A percentile compares a stretch with the other conserved stretches of the same genome.
phyloP scores from a whole-genome alignment of 2,888 invertebrate genomes.

The Choreutis nemorana region DNA sequence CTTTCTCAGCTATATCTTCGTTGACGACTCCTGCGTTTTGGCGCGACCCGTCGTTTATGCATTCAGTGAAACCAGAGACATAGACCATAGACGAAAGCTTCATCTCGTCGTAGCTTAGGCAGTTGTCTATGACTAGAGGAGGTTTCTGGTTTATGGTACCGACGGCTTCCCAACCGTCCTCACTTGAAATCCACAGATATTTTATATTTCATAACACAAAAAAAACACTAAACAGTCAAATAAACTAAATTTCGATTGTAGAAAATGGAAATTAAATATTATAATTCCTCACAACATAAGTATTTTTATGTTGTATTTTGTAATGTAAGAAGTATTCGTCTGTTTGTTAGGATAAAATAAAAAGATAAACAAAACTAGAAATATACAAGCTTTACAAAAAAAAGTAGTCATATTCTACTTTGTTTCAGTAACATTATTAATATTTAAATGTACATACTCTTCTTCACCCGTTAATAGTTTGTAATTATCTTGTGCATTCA shows the following conservation, averaged over 20 bases:
- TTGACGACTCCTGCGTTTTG: conserved; percentile 53
- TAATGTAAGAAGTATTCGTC: no score
- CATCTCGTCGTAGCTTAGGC: conserved; percentile 71
- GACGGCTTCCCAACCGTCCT: conserved; percentile 66
- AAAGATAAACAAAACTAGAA: no score
- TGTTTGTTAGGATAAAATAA: no score
- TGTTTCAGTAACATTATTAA: no score
- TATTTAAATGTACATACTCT: conserved; percentile 46
- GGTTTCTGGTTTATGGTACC: conserved; percentile 63
- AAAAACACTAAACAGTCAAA: conserved; percentile 7
- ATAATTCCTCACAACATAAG: no score
- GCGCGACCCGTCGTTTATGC: conserved; percentile 67
- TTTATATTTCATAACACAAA: conserved; percentile 15
- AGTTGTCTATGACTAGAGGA: conserved; percentile 59
- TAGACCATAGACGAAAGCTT: conserved; percentile 68
- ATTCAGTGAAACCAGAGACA: conserved; percentile 66
- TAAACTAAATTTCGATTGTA: background rate
- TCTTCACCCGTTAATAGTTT: conserved; percentile 50
- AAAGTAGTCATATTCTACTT: no score
- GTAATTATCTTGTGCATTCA: conserved; percentile 52
- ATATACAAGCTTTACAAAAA: no score
- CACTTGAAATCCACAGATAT: conserved; percentile 20
- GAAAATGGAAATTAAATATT: background rate
- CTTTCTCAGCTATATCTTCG: conserved; percentile 42
- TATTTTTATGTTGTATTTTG: no score